Conservation (phyloP, 2,113 vertebrate genomes). For the Oophaga pumilio region DNA sequence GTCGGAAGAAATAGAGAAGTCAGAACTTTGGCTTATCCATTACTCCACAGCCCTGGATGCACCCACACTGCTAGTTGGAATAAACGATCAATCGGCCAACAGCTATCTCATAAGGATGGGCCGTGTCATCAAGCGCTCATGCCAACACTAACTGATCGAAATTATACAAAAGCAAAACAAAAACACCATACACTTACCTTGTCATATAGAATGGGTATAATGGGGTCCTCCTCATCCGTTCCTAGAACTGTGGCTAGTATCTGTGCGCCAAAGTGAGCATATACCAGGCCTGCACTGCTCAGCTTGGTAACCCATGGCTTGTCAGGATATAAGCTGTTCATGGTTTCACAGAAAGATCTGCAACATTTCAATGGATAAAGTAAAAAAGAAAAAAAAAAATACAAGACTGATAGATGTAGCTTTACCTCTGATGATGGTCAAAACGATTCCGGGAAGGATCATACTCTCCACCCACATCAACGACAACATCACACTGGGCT, state of each 20-base stretch:
- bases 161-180: too few species aligned
- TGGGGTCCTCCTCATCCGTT: slow-evolving; percentile 71
- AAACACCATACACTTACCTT: slow-evolving; percentile 69
- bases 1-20: too few species aligned
- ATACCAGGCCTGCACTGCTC: slow-evolving; percentile 92
- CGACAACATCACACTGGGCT: slow-evolving; percentile 83
- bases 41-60: too few species aligned
- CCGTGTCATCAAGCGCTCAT: too few species aligned
- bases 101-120: too few species aligned
- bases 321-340: slow-evolving; percentile 81
- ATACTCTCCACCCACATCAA: slow-evolving; percentile 92
- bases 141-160: too few species aligned
- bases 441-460: slow-evolving; percentile 85
- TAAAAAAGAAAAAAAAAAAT: neutral
- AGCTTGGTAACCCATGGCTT: slow-evolving; percentile 92
- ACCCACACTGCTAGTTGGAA: too few species aligned
- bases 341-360: slow-evolving; percentile 84
- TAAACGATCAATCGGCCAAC: too few species aligned
- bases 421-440: slow-evolving; percentile 94
- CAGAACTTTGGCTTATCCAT: too few species aligned
- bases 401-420: neutral
- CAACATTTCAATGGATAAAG: neutral
- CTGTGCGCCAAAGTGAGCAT: slow-evolving; percentile 85
- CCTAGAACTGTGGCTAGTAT: slow-evolving; percentile 79
- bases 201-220: slow-evolving; percentile 81